Evolutionary conservation across 2,888 invertebrate species (phyloP).

Genomic region (Trichopria drosophilae): DNA sequence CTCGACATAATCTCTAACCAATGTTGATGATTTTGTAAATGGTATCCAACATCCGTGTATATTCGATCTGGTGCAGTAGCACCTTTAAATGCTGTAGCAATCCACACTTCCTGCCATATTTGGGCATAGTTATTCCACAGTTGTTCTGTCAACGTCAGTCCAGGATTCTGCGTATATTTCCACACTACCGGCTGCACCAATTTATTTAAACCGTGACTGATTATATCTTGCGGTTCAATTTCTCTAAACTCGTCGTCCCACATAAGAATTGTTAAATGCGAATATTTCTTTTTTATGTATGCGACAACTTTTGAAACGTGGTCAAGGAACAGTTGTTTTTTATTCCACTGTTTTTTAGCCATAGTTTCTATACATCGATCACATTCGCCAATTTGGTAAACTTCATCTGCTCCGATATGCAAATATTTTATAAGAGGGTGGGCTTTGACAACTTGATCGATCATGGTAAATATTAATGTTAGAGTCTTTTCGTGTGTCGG

Average conservation of each 20-base stretch:
- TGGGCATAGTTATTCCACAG: conserved; percentile 64
- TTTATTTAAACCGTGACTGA: conserved; percentile 53
- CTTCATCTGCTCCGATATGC: conserved; percentile 85
- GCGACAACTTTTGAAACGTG: conserved; percentile 65
- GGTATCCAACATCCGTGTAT: conserved; percentile 64
- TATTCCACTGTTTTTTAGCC: conserved; percentile 58
- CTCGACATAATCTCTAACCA: conserved; percentile 68
- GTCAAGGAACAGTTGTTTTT: conserved; percentile 65
- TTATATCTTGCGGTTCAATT: conserved; percentile 60
- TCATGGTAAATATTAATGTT: conserved; percentile 67
- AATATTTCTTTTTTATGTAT: conserved; percentile 60
- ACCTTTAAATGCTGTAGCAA: conserved; percentile 85
- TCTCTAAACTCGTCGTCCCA: conserved; percentile 83
- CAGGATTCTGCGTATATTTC: conserved; percentile 64
- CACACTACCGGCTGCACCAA: conserved; percentile 72
- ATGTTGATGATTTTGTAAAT: conserved; percentile 71
- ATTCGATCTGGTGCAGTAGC: conserved; percentile 64
- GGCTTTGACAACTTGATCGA: conserved; percentile 68
- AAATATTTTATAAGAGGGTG: conserved; percentile 64
- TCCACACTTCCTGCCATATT: conserved; percentile 73
- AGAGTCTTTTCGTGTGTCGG: conserved; percentile 67
- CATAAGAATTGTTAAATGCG: conserved; percentile 66
- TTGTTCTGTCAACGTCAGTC: conserved; percentile 56
- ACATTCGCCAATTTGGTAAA: conserved; percentile 72
- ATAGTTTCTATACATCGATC: conserved; percentile 60